Base-by-base conservation (phyloP, 2,888 invertebrate genomes). In the Rapana venosa region DNA sequence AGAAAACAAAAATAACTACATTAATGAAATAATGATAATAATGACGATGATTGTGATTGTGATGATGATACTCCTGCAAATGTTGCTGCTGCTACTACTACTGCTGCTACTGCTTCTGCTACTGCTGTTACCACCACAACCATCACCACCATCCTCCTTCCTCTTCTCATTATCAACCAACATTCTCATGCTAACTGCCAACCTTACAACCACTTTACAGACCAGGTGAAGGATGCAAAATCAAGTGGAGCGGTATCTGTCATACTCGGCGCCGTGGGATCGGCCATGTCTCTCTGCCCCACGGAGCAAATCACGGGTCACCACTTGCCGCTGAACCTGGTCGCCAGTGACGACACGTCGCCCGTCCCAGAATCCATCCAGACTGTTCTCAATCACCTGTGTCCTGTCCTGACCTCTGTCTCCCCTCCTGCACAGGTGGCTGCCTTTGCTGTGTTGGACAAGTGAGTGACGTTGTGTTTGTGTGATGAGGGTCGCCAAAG, bases 301-400 rank as follows among this genome's bases (percentile, higher is more conserved):
- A 90, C 92, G 66, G 90, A 92, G 26, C 93, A 93, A 26, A 87
- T 96, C 26, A 84, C 94, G 47, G 92, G 92, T 15, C 94, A 95
- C 92, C 91, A 94, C 88, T 93, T 96, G 84, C 94, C 95, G 36
- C 92, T 94, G 79, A 91, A 94, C 77, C 92, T 96, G n/a, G 92
- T 94, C n/a, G 95, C 95, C 17, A 94, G 93, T n/a, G 94, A 95
- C 56, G 93, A 93, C 66, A 93, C 93, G 86, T 90, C 88, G 30
- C 92, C 92, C 70, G 88, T 95, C 84, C 95, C 96, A n/a, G 95
- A 95, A 91, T 92, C 93, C 91, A 88, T 95, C 26, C 95, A 96
- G 92, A 94, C 95, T 26, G 88, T 96, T 56, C 90, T 96, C 79
- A 96, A 96, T 90, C 95, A 95, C 90, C 91, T 96, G 30, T 93